Base-by-base conservation (phyloP, 2,797 vertebrate genomes). In the Diplodus sargus region DNA sequence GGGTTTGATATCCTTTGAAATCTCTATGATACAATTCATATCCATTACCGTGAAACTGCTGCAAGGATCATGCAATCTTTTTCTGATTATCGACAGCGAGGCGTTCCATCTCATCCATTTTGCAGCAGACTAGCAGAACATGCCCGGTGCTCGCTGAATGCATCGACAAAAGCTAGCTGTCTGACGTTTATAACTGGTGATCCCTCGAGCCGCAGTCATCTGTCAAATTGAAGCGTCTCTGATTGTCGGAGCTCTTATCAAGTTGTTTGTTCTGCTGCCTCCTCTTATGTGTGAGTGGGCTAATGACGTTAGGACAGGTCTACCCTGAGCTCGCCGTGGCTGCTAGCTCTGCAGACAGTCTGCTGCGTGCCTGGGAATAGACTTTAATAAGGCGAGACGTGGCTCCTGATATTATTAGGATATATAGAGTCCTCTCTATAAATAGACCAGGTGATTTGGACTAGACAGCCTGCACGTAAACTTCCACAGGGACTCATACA, bases 301-400 rank as follows among this genome's bases (percentile, higher is more conserved):
- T 59, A 42, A 79, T 76, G 25, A 71, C 3, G 11, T 72, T 68
- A 70, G 70, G 56, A 69, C 20, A 69, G 20, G 25, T 53, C 76
- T 66, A 25, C 52, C 13, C 14, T 49, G 58, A 59, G 54, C 39
- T 30, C 59, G 45, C 39, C 53, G 66, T 28, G 70, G 49, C 63
- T 62, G 22, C 20, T 28, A 23, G 57, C 28, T 77, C 58, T 79
- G 74, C 78, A 77, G 78, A 80, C 10, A 5, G 12, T 78, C 56
- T 77, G 80, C 82, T 61, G n/a, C 60, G 72, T 76, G 68, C 72
- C 56, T 70, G 30, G 49, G 48, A 69, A 70, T 56, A 66, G 69
- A 72, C 60, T 90, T 88, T 84, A 89, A 87, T 83, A 89, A 72
- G 67, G 63, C 79, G 28, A 73, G 83, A 87, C 82, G 51, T 14